phyloP scores from a whole-genome alignment of 2,888 invertebrate genomes.

The Chydorus sphaericus region DNA sequence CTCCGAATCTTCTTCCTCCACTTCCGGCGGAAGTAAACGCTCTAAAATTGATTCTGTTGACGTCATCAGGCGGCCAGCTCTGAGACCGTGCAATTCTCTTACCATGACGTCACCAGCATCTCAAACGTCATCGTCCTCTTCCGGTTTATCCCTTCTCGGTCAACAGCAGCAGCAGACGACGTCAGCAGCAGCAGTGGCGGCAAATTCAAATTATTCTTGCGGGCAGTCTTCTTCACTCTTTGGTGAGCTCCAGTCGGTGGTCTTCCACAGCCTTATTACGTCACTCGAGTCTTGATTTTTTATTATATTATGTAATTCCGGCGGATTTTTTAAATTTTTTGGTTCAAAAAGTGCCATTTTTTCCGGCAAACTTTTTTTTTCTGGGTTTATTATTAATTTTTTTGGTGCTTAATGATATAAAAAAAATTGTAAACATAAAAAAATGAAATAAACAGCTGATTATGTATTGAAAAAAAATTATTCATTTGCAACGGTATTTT shows the following conservation, averaged over 20 bases:
- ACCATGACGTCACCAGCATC: not conserved
- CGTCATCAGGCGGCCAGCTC: slow-evolving; percentile 1
- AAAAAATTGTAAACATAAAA: too few species aligned
- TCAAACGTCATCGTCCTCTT: not conserved
- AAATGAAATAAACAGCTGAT: too few species aligned
- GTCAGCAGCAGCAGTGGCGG: slow-evolving; percentile 8
- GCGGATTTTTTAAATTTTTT: too few species aligned
- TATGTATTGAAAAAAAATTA: too few species aligned
- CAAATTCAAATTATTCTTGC: slow-evolving; percentile 15
- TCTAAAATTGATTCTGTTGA: too few species aligned
- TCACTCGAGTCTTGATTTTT: slow-evolving; percentile 7
- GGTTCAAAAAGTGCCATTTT: too few species aligned
- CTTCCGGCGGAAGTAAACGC: not conserved
- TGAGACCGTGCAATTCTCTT: slow-evolving; percentile 6
- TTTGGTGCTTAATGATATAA: too few species aligned
- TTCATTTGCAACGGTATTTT: too few species aligned
- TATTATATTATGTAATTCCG: too few species aligned
- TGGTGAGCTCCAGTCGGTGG: slow-evolving; percentile 21
- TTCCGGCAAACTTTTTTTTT: too few species aligned
- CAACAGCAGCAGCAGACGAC: not conserved
- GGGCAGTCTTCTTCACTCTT: slow-evolving; percentile 19
- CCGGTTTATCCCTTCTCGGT: not conserved
- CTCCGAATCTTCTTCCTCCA: not conserved
- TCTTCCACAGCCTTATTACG: slow-evolving; percentile 21
- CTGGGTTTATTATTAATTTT: too few species aligned